phyloP scores from a whole-genome alignment of 2,888 invertebrate species.

The Calliphora vomitoria region DNA sequence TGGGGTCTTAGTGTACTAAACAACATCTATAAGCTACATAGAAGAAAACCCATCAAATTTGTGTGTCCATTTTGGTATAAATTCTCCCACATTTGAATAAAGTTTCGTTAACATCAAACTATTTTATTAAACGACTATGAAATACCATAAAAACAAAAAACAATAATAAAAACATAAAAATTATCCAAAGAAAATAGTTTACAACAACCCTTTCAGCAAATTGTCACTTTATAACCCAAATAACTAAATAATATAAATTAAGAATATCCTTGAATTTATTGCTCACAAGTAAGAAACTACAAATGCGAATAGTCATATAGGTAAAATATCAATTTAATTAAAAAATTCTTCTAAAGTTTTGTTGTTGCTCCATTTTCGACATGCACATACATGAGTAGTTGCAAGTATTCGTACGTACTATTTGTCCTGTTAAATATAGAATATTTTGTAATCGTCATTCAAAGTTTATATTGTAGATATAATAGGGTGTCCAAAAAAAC shows the following conservation, averaged over 20 bases:
- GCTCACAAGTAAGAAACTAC: neutral
- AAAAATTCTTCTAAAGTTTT: slow-evolving; percentile 14
- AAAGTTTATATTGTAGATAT: slow-evolving; percentile 11
- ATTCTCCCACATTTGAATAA: no score
- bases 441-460: slow-evolving; percentile 52
- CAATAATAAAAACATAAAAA: no score
- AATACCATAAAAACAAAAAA: no score
- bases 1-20: no score
- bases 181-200: neutral
- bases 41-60: no score
- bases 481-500: no score
- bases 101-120: no score
- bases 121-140: no score
- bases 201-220: neutral
- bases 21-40: no score
- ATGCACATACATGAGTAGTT: neutral
- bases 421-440: slow-evolving; percentile 13
- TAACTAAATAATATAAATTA: neutral
- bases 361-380: neutral
- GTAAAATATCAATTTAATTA: slow-evolving; percentile 45
- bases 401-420: neutral
- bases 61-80: no score
- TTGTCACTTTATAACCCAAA: neutral
- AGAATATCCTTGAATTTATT: neutral
- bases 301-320: slow-evolving; percentile 1